phyloP scores from a whole-genome alignment of 2,113 vertebrate genomes.

The Pitta sordida region DNA sequence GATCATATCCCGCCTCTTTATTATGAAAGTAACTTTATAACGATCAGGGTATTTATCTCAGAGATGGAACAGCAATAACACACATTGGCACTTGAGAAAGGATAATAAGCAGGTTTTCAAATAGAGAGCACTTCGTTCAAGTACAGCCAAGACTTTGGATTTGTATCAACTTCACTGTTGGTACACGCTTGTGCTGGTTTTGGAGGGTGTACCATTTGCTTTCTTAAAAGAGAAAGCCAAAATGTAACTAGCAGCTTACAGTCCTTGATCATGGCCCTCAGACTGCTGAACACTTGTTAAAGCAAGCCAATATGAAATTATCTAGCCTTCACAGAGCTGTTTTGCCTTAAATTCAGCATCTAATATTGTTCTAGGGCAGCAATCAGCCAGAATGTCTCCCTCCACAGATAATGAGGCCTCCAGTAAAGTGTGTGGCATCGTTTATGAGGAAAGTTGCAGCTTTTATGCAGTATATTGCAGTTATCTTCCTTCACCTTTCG shows the following conservation, averaged over 20 bases:
- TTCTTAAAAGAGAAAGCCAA: not conserved
- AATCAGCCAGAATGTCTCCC: not conserved
- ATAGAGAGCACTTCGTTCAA: not conserved
- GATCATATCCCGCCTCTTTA: not conserved
- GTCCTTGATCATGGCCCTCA: not conserved
- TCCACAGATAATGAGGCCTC: not conserved
- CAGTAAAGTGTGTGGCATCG: not conserved
- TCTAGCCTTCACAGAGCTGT: not conserved
- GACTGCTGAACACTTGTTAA: not conserved
- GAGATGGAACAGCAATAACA: not conserved
- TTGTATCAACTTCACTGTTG: not conserved
- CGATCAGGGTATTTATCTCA: not conserved
- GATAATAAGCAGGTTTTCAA: conserved; percentile 19
- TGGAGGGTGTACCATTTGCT: not conserved
- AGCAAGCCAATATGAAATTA: not conserved
- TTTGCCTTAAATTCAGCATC: not conserved
- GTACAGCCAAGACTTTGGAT: not conserved
- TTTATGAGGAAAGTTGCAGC: not conserved
- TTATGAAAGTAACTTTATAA: not conserved
- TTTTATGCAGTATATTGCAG: not conserved
- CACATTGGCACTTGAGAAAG: not conserved
- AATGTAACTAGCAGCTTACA: not conserved
- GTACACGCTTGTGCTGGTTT: not conserved
- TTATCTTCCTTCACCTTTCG: not conserved
- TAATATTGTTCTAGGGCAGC: not conserved